Evolutionary conservation across 1,140 invertebrate species (phyloP).

Genomic region (honey bee (Apis mellifera)): Amel_HAv3.1 CM009933.2:11669001-11669500

Average conservation of each 20-base stretch:
- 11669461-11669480: conserved; percentile 27
- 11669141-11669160: conserved; percentile 19
- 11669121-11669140: conserved; percentile 41
- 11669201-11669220: conserved; percentile 28
- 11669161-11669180: conserved; percentile 67
- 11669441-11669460: conserved; percentile 18
- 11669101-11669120: conserved; percentile 18
- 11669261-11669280: conserved; percentile 14
- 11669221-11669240: background rate
- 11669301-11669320: conserved; percentile 26
- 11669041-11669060: background rate
- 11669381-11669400: background rate
- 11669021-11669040: background rate
- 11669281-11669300: conserved; percentile 61
- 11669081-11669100: conserved; percentile 45
- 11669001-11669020: no score
- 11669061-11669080: background rate
- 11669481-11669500: conserved; percentile 44
- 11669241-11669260: background rate
- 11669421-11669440: conserved; percentile 14
- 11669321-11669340: background rate
- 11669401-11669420: background rate
- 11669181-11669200: conserved; percentile 63
- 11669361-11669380: background rate
- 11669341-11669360: background rate